These are phyloP conservation scores for Chionodraco myersi DNA, from an alignment of 2,113 vertebrate genomes.

Conservation along the genomic window DNA sequence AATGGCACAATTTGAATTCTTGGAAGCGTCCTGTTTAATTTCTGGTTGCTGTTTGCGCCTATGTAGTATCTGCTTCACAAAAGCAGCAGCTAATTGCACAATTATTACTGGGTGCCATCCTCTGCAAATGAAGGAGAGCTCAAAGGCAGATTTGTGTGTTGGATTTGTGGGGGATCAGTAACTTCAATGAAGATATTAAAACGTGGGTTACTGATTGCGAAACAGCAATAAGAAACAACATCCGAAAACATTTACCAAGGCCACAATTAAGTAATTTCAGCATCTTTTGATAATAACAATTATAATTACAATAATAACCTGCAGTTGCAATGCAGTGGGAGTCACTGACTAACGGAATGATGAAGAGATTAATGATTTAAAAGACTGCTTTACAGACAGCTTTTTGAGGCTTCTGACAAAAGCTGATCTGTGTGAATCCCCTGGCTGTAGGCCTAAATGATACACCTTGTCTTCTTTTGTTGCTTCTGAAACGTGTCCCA, in stretches of 20 bases:
- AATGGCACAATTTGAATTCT: conserved; percentile 11
- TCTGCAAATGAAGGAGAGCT: conserved; percentile 29
- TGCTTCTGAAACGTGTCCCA: not conserved
- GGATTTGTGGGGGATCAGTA: conserved; percentile 31
- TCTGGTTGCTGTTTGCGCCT: conserved; percentile 19
- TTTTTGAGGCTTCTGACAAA: not conserved
- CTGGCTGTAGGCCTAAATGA: not conserved
- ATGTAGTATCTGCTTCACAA: conserved; percentile 27
- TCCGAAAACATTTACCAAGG: not conserved
- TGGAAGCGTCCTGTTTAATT: conserved; percentile 27
- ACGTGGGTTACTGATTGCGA: conserved; percentile 7
- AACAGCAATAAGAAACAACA: not conserved
- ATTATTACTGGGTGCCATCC: conserved; percentile 11
- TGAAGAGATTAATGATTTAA: not conserved
- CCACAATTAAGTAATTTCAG: conserved; percentile 7
- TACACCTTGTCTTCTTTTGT: conserved; percentile 1
- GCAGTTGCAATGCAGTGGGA: not conserved
- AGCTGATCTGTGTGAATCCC: conserved; percentile 10
- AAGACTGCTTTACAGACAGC: not conserved
- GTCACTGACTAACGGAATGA: not conserved
- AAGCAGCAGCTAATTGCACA: conserved; percentile 43
- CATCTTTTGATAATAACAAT: not conserved
- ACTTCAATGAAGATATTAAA: conserved; percentile 12
- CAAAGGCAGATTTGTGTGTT: conserved; percentile 18
- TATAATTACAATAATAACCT: not conserved